These are phyloP conservation scores for Syrista parreyssii DNA, from an alignment of 2,888 invertebrate genomes.

Conservation along the genomic window DNA sequence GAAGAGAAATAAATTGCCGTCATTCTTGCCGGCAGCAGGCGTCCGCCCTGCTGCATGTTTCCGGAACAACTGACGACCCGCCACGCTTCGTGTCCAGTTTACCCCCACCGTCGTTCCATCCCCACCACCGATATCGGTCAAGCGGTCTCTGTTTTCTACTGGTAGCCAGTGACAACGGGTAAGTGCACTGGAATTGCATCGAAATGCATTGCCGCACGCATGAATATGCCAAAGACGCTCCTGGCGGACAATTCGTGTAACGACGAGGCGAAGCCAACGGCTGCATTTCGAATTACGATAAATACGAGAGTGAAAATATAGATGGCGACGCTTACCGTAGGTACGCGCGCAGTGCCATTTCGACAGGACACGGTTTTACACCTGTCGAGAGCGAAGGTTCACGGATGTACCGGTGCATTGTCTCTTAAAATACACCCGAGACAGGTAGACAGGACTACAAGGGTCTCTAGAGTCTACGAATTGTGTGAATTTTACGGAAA, in stretches of 20 bases:
- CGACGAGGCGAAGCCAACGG: background rate
- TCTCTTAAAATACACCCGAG: background rate
- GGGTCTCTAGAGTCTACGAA: background rate
- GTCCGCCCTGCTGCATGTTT: conserved; percentile 45
- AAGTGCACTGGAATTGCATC: background rate
- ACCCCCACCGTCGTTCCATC: conserved; percentile 27
- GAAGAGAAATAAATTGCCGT: background rate
- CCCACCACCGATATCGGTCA: conserved; percentile 2
- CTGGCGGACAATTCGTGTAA: background rate
- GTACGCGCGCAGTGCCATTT: background rate
- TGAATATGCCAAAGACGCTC: background rate
- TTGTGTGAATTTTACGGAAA: background rate
- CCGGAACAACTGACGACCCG: conserved; percentile 49
- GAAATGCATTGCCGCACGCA: background rate
- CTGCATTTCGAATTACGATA: background rate
- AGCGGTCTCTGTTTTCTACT: background rate
- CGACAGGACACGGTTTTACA: background rate
- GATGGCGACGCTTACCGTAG: background rate
- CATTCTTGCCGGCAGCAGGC: background rate
- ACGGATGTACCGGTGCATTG: background rate
- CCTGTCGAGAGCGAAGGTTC: background rate
- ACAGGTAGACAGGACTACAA: background rate
- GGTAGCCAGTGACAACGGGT: background rate
- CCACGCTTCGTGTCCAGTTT: conserved; percentile 43
- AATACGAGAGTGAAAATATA: background rate